Evolutionary conservation across 2,113 vertebrate genomes (phyloP).

Genomic region (Boulengeromyrus knoepffleri): DNA sequence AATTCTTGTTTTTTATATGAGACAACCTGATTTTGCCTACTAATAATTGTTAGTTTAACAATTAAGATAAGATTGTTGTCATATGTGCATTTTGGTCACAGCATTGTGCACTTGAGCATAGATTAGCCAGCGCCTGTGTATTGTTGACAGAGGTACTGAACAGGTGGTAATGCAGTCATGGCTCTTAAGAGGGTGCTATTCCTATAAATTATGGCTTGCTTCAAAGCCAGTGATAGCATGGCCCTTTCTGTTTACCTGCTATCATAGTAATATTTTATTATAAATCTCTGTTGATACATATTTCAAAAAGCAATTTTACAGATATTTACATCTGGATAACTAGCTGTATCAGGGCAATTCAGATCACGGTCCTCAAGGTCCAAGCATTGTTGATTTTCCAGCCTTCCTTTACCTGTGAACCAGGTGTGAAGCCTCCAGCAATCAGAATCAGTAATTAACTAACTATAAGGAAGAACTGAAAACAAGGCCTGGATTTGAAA

Average conservation of each 20-base stretch:
- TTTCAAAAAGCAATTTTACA: background rate
- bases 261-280: background rate
- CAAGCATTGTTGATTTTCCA: background rate
- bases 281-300: background rate
- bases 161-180: background rate
- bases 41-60: background rate
- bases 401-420: background rate
- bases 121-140: background rate
- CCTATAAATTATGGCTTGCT: background rate
- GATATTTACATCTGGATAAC: background rate
- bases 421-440: background rate
- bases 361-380: background rate
- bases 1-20: slow-evolving; percentile 35
- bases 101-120: background rate
- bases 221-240: background rate
- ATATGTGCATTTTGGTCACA: background rate
- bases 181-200: background rate
- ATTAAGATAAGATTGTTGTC: background rate
- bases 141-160: background rate
- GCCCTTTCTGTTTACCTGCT: background rate
- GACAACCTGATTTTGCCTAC: slow-evolving; percentile 45
- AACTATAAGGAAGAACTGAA: background rate
- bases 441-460: background rate
- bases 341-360: background rate
- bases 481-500: background rate